phyloP scores from a whole-genome alignment of 2,113 vertebrate species.

The Cyprinodon tularosa region DNA sequence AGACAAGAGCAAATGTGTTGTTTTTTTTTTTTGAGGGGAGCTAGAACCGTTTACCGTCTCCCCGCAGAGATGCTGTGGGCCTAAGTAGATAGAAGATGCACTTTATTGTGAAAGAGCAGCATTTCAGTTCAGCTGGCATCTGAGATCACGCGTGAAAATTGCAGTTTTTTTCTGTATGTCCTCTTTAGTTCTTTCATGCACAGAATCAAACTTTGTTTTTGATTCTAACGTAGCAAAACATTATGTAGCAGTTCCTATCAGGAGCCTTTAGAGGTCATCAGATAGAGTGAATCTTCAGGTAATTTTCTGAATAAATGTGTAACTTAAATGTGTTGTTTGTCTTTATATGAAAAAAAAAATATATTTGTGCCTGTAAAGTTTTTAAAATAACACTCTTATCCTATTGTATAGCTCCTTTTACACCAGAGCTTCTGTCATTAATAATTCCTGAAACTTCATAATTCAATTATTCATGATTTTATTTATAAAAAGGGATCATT shows the following conservation, averaged over 20 bases:
- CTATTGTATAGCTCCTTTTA: not conserved
- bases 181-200: constrained; percentile 41
- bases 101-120: constrained; percentile 63
- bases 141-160: constrained; percentile 68
- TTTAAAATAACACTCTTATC: not conserved
- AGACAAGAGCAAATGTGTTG: constrained; percentile 11
- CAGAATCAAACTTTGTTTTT: constrained; percentile 43
- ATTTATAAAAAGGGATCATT: too few relatives aligned
- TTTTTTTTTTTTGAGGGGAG: constrained; percentile 8
- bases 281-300: constrained; percentile 47
- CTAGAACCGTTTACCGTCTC: constrained; percentile 44
- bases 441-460: not conserved
- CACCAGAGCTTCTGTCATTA: too few relatives aligned
- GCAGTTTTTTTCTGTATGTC: constrained; percentile 18
- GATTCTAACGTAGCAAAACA: constrained; percentile 67
- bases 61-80: constrained; percentile 20
- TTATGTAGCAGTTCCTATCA: constrained; percentile 39
- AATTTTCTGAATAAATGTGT: constrained; percentile 71
- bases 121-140: constrained; percentile 58
- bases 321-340: constrained; percentile 34
- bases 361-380: not conserved
- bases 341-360: not conserved
- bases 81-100: constrained; percentile 60
- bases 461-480: too few relatives aligned
- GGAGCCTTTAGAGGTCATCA: constrained; percentile 36